These are phyloP conservation scores for Otolemur garnettii DNA, from an alignment of 2,113 vertebrate species.

Conservation along the genomic window DNA sequence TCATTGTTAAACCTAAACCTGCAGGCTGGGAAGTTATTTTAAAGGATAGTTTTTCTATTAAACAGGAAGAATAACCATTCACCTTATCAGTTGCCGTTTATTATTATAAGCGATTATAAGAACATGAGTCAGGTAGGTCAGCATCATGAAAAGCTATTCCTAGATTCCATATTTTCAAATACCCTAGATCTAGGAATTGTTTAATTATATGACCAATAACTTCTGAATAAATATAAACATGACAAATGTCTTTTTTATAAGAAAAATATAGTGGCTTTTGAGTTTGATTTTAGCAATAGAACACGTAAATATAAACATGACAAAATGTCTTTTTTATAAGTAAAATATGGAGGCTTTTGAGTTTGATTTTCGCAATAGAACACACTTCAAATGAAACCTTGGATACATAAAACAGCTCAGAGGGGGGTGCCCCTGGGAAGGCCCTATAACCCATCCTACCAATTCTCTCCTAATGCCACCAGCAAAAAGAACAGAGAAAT, in stretches of 20 bases:
- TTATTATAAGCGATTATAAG: constrained; percentile 2
- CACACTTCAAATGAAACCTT: constrained; percentile 30
- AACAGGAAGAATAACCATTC: background rate
- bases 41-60: background rate
- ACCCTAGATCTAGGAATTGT: background rate
- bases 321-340: background rate
- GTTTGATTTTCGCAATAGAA: background rate
- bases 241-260: constrained; percentile 3
- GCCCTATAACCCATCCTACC: background rate
- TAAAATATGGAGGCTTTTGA: background rate
- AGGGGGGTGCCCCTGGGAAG: background rate
- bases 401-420: background rate
- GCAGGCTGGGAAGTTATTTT: background rate
- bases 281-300: background rate
- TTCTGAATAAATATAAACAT: constrained; percentile 39
- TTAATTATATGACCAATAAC: background rate
- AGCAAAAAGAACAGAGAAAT: background rate
- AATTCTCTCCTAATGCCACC: background rate
- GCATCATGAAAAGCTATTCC: background rate
- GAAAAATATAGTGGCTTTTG: background rate
- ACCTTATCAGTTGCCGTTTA: background rate
- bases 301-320: constrained; percentile 7
- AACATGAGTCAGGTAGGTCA: background rate
- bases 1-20: constrained; percentile 14
- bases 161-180: background rate